Evolutionary conservation across 2,888 invertebrate genomes (phyloP).

Genomic region (Drosophila meridiana): DNA sequence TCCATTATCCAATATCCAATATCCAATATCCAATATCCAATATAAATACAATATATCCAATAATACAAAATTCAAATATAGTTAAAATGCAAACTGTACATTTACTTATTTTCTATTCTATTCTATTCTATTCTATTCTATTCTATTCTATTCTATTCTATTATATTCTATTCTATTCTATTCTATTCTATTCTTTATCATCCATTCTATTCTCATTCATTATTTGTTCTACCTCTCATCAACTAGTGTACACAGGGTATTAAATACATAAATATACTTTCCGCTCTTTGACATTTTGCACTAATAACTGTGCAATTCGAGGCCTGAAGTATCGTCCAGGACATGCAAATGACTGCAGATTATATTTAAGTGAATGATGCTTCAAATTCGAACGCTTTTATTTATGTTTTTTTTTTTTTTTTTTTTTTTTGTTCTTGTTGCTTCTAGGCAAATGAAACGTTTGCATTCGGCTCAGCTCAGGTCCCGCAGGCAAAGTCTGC

Average conservation of each 20-base stretch:
- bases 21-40: background rate
- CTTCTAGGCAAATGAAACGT: constrained; percentile 52
- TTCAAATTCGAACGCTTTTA: constrained; percentile 4
- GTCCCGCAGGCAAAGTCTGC: constrained; percentile 28
- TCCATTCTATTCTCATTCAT: background rate
- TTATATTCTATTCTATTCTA: too few species aligned
- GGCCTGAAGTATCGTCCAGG: background rate
- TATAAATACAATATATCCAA: background rate
- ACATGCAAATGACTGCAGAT: constrained; percentile 16
- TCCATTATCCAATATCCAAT: background rate
- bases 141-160: too few species aligned
- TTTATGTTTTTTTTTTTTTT: constrained; percentile 6
- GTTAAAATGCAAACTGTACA: background rate
- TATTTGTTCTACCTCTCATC: background rate
- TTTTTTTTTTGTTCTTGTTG: background rate
- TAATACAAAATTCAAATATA: background rate
- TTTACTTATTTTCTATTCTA: background rate
- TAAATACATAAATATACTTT: background rate
- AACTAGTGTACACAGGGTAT: background rate
- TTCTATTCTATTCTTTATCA: too few species aligned
- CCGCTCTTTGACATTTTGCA: background rate
- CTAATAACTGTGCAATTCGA: constrained; percentile 17
- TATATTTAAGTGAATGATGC: constrained; percentile 34
- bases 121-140: too few species aligned
- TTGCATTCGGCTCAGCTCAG: constrained; percentile 21